Evolutionary conservation across 2,888 invertebrate genomes (phyloP), one percentile per base, ranked within the genome.

Genomic region (Eupithecia centaureata): DNA sequence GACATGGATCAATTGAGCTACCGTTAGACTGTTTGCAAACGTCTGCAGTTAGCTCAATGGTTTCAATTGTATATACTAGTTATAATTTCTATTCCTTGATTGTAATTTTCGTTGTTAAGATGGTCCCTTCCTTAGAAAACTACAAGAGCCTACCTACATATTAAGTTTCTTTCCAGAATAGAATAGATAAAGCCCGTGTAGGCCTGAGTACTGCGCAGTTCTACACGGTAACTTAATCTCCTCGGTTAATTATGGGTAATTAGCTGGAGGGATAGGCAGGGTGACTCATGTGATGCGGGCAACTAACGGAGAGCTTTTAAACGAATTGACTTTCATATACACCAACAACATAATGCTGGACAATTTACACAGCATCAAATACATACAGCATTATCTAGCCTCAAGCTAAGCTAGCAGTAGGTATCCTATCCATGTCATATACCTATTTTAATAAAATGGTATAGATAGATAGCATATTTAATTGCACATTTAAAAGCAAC

Each of bases 211-310:
- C 27, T 52, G 15, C 52, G 27, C 51, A 15, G 15, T 52, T 47
- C 47, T 12, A 65, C 63, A 70, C 59, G 63, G 68, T 68, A 66
- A 71, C 61, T 51, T 59, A 65, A 54, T 68, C 59, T 67, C 25
- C 63, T 25, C 54, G 27, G 59, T 63, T 63, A 66, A 69, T 66
- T 66, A 70, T 66, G 57, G 47, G 66, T 66, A 66, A 69, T 69
- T 69, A 69, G 60, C 42, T 68, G 33, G 54, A 57, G 56, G 47
- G 56, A 18, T 58, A 33, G 58, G 59, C 58, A 58, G 58, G 7
- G 56, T 30, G 28, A 56, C 56, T 56, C 56, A 30, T 30, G 18
- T 54, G n/a, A 54, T 54, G 28, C 28, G 30, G 56, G 56, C 12
- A 18, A 27, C 27, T 25, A 27, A 13, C 18, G 3, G 18, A 47